A percentile compares a stretch with the other conserved stretches of the same genome.
Conservation (phyloP, 2,888 invertebrate species). For the Dynastes tityus region DNA sequence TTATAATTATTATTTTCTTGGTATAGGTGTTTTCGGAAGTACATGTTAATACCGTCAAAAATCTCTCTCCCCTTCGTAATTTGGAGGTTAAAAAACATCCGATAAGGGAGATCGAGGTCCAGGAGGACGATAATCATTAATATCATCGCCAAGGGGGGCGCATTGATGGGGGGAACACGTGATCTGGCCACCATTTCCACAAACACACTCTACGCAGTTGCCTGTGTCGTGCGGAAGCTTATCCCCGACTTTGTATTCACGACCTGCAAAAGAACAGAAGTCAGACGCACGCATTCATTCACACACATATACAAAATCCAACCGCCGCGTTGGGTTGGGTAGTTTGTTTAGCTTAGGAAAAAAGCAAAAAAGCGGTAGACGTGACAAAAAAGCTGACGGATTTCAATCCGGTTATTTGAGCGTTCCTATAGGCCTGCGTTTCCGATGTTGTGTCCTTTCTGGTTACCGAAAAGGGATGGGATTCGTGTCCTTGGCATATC, state of each 20-base stretch:
- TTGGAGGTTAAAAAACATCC: conserved; percentile 59
- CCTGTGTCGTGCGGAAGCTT: conserved; percentile 80
- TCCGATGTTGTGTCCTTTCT: background rate
- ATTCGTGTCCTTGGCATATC: conserved; percentile 8
- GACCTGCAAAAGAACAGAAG: conserved; percentile 70
- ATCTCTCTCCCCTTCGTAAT: background rate
- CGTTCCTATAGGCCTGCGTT: background rate
- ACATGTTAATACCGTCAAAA: conserved; percentile 1
- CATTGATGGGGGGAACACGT: conserved; percentile 70
- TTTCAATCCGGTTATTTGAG: background rate
- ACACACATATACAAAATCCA: background rate
- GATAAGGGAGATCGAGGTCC: conserved; percentile 61
- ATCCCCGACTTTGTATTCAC: conserved; percentile 77
- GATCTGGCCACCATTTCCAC: conserved; percentile 74
- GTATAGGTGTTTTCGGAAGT: conserved; percentile 25
- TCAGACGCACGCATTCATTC: no score
- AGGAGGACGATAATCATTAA: conserved; percentile 68
- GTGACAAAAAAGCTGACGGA: no score
- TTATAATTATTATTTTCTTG: background rate
- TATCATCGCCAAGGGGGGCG: conserved; percentile 66
- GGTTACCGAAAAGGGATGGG: background rate
- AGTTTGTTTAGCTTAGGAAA: background rate
- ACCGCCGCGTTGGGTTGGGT: background rate
- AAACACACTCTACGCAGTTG: conserved; percentile 81
- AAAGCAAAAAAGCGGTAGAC: background rate